Percentiles rank a stretch among this genome's conserved stretches.
These are phyloP conservation scores for Mus musculus DNA, from an alignment of 2,113 vertebrate genomes.

Conservation along the genomic window GRCm39 chr4:81942001-81942500, in stretches of 20 bases:
- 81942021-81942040: not conserved
- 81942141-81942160: not conserved
- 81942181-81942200: not conserved
- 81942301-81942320: not conserved
- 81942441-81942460: too few relatives aligned
- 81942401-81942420: too few relatives aligned
- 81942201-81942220: not conserved
- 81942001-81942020: constrained; percentile 12
- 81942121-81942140: not conserved
- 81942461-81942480: too few relatives aligned
- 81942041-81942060: not conserved
- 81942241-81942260: constrained; percentile 1
- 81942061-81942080: not conserved
- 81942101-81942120: not conserved
- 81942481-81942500: too few relatives aligned
- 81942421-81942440: too few relatives aligned
- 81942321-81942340: not conserved
- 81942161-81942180: not conserved
- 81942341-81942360: not conserved
- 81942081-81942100: not conserved
- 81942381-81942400: fast-evolving
- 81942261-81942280: not conserved
- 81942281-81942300: not conserved
- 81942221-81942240: not conserved
- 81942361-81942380: too few relatives aligned